Evolutionary conservation across 1,140 invertebrate genomes (phyloP).

Genomic region (Drosophila nebulosa): DNA sequence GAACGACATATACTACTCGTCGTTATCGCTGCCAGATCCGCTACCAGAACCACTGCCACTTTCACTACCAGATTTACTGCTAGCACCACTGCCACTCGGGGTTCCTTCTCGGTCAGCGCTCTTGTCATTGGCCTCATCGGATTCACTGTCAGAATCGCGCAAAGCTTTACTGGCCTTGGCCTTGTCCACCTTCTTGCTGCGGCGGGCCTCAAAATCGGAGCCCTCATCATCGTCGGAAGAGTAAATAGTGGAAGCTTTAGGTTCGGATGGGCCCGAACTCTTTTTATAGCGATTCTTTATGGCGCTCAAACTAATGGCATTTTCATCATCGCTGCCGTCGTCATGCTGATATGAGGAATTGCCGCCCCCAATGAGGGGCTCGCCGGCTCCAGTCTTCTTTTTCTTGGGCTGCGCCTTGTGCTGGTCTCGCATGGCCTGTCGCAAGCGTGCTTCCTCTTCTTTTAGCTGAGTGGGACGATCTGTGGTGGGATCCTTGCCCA

Average conservation of each 20-base stretch:
- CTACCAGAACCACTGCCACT: conserved; percentile 47
- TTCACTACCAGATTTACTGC: conserved; percentile 37
- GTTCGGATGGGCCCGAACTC: conserved; percentile 59
- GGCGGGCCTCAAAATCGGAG: conserved; percentile 91
- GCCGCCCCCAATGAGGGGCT: conserved; percentile 78
- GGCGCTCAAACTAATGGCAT: conserved; percentile 93
- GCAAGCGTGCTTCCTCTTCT: conserved; percentile 96
- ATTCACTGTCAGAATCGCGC: conserved; percentile 89
- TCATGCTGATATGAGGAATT: conserved; percentile 83
- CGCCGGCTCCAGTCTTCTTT: conserved; percentile 85
- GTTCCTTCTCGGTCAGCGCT: conserved; percentile 46
- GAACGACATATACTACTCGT: conserved; percentile 28
- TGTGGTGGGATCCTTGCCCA: conserved; percentile 96
- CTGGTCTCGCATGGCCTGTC: conserved; percentile 90
- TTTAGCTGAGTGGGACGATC: conserved; percentile 93
- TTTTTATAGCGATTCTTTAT: conserved; percentile 97
- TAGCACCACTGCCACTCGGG: conserved; percentile 48
- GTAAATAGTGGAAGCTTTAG: conserved; percentile 89
- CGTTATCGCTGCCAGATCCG: conserved; percentile 61
- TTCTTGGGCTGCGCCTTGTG: conserved; percentile 83
- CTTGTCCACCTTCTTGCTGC: conserved; percentile 88
- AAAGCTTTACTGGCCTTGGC: conserved; percentile 88
- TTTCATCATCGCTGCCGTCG: conserved; percentile 94
- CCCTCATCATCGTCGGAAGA: conserved; percentile 95
- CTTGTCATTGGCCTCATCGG: conserved; percentile 69